Percentiles rank a stretch among this genome's conserved stretches.
Conservation (phyloP, 2,113 vertebrate species). For the Grallaria varia region DNA sequence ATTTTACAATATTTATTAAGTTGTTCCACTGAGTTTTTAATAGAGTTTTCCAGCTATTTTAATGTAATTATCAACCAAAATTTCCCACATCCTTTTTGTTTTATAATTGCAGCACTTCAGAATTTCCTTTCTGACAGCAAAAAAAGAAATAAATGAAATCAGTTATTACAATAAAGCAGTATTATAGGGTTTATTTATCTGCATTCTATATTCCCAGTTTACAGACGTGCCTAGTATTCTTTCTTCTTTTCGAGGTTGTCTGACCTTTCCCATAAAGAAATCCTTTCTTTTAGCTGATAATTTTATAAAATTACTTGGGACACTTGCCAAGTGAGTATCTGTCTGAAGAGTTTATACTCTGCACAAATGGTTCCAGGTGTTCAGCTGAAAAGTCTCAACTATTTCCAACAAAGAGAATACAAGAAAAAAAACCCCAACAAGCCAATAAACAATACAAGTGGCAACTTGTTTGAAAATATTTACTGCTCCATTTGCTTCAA, state of each 20-base stretch:
- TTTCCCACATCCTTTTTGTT: background rate
- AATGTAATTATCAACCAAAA: background rate
- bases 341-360: background rate
- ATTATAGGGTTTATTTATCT: background rate
- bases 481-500: background rate
- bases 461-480: background rate
- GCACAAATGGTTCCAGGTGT: background rate
- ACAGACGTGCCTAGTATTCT: background rate
- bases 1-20: background rate
- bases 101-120: background rate
- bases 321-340: background rate
- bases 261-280: background rate
- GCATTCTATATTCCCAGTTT: background rate
- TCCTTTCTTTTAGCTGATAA: background rate
- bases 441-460: background rate
- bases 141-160: background rate
- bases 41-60: background rate
- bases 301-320: slow-evolving; percentile 1
- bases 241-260: background rate
- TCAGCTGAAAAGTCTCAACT: background rate
- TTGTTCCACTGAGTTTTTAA: background rate
- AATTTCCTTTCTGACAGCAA: background rate
- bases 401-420: background rate
- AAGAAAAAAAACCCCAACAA: background rate
- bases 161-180: background rate